These are phyloP conservation scores for Montipora cactus DNA, from an alignment of 64 coral and sea anemone genomes.

Conservation along the genomic window DNA sequence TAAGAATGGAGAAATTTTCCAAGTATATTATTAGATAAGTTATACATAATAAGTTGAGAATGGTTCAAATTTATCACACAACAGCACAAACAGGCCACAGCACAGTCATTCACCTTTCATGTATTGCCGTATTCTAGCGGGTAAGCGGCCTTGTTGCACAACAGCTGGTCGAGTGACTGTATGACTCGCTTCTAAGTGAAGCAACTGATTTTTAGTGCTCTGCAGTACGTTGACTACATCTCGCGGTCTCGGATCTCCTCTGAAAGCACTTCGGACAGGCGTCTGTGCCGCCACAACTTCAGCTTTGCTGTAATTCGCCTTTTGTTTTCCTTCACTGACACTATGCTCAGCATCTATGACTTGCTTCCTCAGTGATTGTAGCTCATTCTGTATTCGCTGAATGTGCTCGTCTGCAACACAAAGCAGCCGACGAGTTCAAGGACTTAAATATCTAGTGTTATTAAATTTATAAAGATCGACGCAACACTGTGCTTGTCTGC, in stretches of 20 bases:
- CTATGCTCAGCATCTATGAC: constrained; percentile 56
- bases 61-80: background rate
- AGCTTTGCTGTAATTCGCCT: background rate
- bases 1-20: too few relatives aligned
- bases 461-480: too few relatives aligned
- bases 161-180: constrained; percentile 17
- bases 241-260: constrained; percentile 65
- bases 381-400: constrained; percentile 80
- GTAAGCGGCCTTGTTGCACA: constrained; percentile 36
- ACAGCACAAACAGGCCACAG: background rate
- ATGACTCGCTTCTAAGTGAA: constrained; percentile 5
- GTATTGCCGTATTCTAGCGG: constrained; percentile 82
- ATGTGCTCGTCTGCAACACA: constrained; percentile 78
- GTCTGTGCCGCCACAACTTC: constrained; percentile 28
- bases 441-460: too few relatives aligned
- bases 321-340: constrained; percentile 47
- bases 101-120: constrained; percentile 72
- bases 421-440: background rate
- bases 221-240: constrained; percentile 61
- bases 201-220: constrained; percentile 8
- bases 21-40: too few relatives aligned
- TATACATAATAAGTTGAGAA: background rate
- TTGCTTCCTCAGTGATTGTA: constrained; percentile 63
- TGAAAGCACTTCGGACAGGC: constrained; percentile 66
- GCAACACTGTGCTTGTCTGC: too few relatives aligned